Conservation (phyloP, 2,797 vertebrate species). For the Acanthornis magna region DNA sequence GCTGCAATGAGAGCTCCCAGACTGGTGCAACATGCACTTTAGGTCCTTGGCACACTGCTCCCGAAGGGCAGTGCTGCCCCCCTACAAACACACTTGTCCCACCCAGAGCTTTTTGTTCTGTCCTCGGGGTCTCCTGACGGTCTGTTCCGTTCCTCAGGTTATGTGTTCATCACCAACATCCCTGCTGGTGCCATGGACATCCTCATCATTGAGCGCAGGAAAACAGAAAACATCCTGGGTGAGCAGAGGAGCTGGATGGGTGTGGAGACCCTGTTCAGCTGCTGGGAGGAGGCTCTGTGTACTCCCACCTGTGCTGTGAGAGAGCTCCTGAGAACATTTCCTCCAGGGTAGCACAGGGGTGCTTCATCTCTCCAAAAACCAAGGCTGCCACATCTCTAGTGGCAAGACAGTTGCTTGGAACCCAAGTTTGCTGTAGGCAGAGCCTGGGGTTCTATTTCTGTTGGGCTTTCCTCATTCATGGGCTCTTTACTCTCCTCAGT, state of each 20-base stretch:
- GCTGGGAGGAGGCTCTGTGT: background rate
- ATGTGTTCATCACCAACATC: slow-evolving; percentile 87
- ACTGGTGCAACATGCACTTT: background rate
- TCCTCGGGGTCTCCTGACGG: background rate
- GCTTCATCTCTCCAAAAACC: background rate
- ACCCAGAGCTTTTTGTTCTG: background rate
- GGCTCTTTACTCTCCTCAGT: background rate
- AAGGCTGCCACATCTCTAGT: background rate
- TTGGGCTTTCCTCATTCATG: background rate
- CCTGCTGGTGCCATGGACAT: slow-evolving; percentile 86
- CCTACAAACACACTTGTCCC: background rate
- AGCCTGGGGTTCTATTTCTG: background rate
- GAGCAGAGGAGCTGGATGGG: background rate
- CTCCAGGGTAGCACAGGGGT: background rate
- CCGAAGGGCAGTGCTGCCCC: background rate
- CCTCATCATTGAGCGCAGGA: slow-evolving; percentile 88
- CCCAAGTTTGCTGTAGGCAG: background rate
- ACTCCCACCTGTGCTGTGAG: background rate
- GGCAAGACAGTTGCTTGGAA: background rate
- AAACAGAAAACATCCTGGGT: slow-evolving; percentile 90
- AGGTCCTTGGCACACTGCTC: background rate
- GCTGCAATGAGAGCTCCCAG: background rate
- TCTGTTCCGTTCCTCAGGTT: slow-evolving; percentile 75
- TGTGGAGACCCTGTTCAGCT: background rate
- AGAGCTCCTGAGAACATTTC: background rate